These are phyloP conservation scores for Limonius californicus DNA, from an alignment of 1,140 invertebrate species.

Conservation along the genomic window DNA sequence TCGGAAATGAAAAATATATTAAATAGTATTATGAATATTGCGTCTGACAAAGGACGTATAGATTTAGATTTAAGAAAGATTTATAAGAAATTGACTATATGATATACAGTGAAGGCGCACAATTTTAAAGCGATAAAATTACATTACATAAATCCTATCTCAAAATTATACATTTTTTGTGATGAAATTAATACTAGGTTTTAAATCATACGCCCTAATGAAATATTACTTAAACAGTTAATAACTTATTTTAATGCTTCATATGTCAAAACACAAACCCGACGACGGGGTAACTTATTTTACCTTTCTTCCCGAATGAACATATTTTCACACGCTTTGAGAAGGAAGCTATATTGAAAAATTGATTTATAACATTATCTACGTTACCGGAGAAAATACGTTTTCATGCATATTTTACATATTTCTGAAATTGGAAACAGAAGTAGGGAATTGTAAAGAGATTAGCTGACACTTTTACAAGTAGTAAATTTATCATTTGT, in stretches of 20 bases:
- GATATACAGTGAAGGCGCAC: too few species aligned
- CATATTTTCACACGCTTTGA: background rate
- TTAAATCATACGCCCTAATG: too few species aligned
- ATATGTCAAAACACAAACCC: background rate
- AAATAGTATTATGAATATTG: background rate
- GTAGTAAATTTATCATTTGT: constrained; percentile 25
- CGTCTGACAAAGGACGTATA: too few species aligned
- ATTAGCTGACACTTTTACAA: constrained; percentile 31
- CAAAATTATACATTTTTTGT: too few species aligned
- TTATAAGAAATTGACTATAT: too few species aligned
- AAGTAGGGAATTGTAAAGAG: constrained; percentile 12
- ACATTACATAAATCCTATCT: too few species aligned
- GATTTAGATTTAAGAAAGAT: too few species aligned
- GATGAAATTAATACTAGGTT: too few species aligned
- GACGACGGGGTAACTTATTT: background rate
- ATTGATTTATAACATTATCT: constrained; percentile 38
- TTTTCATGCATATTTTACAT: constrained; percentile 38
- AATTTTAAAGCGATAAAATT: too few species aligned
- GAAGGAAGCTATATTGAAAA: constrained; percentile 22
- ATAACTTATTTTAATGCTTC: background rate
- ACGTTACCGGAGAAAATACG: constrained; percentile 30
- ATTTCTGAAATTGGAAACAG: constrained; percentile 28
- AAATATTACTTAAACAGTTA: background rate
- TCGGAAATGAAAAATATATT: background rate
- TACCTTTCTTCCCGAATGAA: background rate